Base-by-base conservation (phyloP, 2,113 vertebrate species). In the Trematocara stigmaticum region DNA sequence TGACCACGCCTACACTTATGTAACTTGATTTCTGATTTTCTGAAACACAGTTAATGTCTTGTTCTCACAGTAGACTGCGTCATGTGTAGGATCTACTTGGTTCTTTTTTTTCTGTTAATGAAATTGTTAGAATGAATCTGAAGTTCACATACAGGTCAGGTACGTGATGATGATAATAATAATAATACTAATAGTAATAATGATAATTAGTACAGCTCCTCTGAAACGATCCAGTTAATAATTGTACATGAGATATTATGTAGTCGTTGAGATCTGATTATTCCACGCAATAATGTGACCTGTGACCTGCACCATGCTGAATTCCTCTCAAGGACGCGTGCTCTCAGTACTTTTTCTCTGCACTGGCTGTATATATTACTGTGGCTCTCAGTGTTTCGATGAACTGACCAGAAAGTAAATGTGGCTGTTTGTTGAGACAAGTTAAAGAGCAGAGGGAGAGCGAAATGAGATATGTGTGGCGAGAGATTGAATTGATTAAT, bases 401-500 rank as follows among this genome's bases (percentile, higher is more conserved):
- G 74, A 85, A 82, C 69, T 84, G 78, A 66, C 66, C 81, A 84
- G 79, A 88, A 79, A 84, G 51, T 53, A 57, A 92, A 88, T 42
- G 81, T 81, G 49, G 23, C 6, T 16, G 26, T 78, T 90, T 80
- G 82, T 74, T 64, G 74, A 84, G 85, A 83, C 64, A 83, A 64
- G 74, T 82, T 35, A 59, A 82, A 85, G 79, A 78, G 84, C 59
- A 49, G 49, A 55, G 74, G 12, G 80, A 78, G 79, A 31, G 38
- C 3, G 1, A 79, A 84, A 69, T 40, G 83, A 57, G 61, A 59
- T 83, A 26, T 80, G 83, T 66, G 66, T 79, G 78, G 51, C 53
- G 12, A 85, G 83, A 89, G 86, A 88, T 81, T 86, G 86, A 76
- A 87, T 59, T 88, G 90, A 90, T 91, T 88, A 90, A 85, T 87